These are phyloP conservation scores for Ciconia stormi DNA, from an alignment of 2,113 vertebrate genomes.

Conservation along the genomic window DNA sequence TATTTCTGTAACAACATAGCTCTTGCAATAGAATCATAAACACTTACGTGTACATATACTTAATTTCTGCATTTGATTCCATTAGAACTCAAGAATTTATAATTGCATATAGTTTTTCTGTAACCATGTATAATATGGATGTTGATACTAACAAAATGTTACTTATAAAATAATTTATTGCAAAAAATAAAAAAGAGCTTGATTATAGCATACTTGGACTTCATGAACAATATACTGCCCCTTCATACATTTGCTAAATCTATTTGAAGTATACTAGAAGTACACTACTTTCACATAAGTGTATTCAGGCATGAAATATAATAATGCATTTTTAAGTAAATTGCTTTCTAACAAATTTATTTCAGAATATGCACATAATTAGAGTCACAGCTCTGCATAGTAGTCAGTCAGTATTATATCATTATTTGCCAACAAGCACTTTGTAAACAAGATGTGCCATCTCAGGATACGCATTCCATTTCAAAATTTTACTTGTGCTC, in stretches of 20 bases:
- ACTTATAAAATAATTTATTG: not conserved
- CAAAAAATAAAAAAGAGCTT: not conserved
- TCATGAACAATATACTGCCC: not conserved
- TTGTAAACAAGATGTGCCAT: conserved; percentile 17
- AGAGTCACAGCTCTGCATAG: not conserved
- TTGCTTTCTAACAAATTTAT: conserved; percentile 48
- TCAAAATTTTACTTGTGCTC: not conserved
- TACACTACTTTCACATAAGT: not conserved
- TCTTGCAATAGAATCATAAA: not conserved
- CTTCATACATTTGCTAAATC: conserved; percentile 7
- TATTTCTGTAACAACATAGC: not conserved
- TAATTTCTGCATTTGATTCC: not conserved
- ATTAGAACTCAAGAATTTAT: not conserved
- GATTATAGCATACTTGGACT: not conserved
- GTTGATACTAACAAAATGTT: not conserved
- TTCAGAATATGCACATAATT: conserved; percentile 33
- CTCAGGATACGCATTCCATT: not conserved
- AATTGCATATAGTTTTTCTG: not conserved
- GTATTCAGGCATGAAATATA: conserved; percentile 46
- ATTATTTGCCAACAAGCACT: not conserved
- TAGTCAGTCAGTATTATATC: not conserved
- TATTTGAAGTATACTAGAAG: conserved; percentile 19
- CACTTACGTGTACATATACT: not conserved
- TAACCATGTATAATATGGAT: not conserved
- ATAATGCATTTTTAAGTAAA: conserved; percentile 42